A percentile compares a stretch with the other conserved stretches of the same genome.
phyloP scores from a whole-genome alignment of 2,888 invertebrate genomes.

The Isotomurus palustris region DNA sequence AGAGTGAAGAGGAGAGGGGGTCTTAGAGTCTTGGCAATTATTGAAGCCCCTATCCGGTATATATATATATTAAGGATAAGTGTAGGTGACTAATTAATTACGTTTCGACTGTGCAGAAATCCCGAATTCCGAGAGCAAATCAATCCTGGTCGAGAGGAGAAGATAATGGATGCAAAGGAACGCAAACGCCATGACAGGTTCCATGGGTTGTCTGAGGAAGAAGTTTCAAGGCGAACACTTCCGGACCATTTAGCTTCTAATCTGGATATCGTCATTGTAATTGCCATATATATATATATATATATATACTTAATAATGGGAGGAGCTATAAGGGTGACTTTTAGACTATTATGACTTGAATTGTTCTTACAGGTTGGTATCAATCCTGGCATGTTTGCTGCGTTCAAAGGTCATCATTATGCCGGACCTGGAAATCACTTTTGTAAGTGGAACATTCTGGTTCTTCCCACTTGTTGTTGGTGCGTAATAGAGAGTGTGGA shows the following conservation, averaged over 20 bases:
- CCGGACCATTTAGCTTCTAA: conserved; percentile 91
- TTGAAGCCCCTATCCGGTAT: too few species aligned
- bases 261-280: conserved; percentile 97
- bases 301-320: not conserved
- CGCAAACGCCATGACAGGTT: conserved; percentile 91
- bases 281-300: too few species aligned
- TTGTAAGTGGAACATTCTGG: conserved; percentile 59
- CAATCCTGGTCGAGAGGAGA: conserved; percentile 18
- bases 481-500: not conserved
- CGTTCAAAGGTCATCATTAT: conserved; percentile 97
- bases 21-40: too few species aligned
- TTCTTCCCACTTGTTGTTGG: not conserved
- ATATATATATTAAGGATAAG: too few species aligned
- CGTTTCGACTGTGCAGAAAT: too few species aligned
- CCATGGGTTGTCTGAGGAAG: conserved; percentile 94
- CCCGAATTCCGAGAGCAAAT: conserved; percentile 25
- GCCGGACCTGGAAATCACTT: conserved; percentile 99
- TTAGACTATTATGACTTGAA: too few species aligned
- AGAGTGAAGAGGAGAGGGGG: too few species aligned
- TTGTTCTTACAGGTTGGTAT: conserved; percentile 93
- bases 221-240: conserved; percentile 85
- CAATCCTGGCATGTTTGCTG: conserved; percentile 94
- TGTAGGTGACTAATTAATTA: too few species aligned
- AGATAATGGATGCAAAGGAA: conserved; percentile 60
- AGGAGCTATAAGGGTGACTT: too few species aligned